phyloP scores from a whole-genome alignment of 2,888 invertebrate genomes.

The Pegoplata infirma region DNA sequence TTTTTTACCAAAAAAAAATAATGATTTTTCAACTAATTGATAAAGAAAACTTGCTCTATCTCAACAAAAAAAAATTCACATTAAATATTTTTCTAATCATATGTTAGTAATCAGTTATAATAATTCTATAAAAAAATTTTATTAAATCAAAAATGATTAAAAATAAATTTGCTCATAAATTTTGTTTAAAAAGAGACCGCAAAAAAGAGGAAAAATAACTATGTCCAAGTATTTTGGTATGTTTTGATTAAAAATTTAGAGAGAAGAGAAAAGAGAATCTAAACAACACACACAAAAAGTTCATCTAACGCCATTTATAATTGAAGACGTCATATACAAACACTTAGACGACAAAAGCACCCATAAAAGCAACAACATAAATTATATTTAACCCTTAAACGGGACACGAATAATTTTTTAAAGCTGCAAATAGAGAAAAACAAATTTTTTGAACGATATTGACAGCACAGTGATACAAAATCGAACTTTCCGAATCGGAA shows the following conservation, averaged over 20 bases:
- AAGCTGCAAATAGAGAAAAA: no score
- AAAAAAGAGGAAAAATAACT: neutral
- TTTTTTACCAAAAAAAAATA: no score
- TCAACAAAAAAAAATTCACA: neutral
- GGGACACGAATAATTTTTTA: no score
- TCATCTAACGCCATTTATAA: slow-evolving; percentile 22
- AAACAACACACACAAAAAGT: slow-evolving; percentile 5
- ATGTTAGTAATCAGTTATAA: neutral
- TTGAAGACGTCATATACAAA: slow-evolving; percentile 17
- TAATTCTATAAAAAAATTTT: neutral
- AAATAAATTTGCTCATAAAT: neutral
- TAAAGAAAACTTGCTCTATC: no score
- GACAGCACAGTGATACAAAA: no score
- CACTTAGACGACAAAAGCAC: neutral
- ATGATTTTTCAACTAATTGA: no score
- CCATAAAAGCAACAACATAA: slow-evolving; percentile 1
- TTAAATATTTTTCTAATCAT: neutral
- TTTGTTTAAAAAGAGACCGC: neutral
- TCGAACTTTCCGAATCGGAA: no score
- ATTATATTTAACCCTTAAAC: neutral
- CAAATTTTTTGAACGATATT: no score
- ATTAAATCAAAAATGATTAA: no score
- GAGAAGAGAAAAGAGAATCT: neutral
- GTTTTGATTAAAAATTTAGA: neutral
- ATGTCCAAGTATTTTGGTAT: neutral